Conservation (phyloP, 2,113 vertebrate genomes). For the Triplophysa tibetana region DNA sequence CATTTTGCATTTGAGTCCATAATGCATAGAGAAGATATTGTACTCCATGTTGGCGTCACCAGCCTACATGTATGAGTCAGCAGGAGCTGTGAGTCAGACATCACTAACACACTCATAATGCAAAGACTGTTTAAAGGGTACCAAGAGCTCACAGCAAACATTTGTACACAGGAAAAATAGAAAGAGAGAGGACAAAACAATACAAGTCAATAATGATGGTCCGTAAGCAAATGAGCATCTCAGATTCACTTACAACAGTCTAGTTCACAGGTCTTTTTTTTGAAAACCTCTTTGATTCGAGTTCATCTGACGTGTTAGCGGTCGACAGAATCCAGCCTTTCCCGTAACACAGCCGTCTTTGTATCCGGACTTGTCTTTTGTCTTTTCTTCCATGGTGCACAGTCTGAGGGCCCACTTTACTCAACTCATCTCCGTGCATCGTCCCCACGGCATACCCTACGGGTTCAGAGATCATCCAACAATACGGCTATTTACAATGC, state of each 20-base stretch:
- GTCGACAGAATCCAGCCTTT: constrained; percentile 44
- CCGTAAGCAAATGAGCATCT: constrained; percentile 63
- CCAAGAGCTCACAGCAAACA: constrained; percentile 40
- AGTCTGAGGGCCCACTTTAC: constrained; percentile 47
- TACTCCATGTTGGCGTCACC: constrained; percentile 20
- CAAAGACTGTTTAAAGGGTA: constrained; percentile 49
- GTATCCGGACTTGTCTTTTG: constrained; percentile 36
- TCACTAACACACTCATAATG: constrained; percentile 30
- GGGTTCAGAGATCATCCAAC: constrained; percentile 62
- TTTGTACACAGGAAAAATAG: constrained; percentile 27
- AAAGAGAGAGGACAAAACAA: constrained; percentile 46
- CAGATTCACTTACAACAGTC: constrained; percentile 54
- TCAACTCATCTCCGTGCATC: constrained; percentile 51
- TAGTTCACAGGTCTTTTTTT: constrained; percentile 12
- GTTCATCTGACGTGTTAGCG: too few species aligned
- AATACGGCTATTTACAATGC: constrained; percentile 67
- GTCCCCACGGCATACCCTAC: constrained; percentile 54
- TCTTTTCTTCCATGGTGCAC: constrained; percentile 50
- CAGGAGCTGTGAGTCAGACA: constrained; percentile 18
- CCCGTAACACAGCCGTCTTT: constrained; percentile 52
- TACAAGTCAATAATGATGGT: constrained; percentile 61
- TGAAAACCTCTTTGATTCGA: constrained; percentile 16
- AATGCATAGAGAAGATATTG: constrained; percentile 52
- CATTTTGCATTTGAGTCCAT: constrained; percentile 45
- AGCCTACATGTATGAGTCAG: constrained; percentile 34